Conservation (phyloP, 64 coral and sea anemone genomes). For the Stichodactyla mertensii region DNA sequence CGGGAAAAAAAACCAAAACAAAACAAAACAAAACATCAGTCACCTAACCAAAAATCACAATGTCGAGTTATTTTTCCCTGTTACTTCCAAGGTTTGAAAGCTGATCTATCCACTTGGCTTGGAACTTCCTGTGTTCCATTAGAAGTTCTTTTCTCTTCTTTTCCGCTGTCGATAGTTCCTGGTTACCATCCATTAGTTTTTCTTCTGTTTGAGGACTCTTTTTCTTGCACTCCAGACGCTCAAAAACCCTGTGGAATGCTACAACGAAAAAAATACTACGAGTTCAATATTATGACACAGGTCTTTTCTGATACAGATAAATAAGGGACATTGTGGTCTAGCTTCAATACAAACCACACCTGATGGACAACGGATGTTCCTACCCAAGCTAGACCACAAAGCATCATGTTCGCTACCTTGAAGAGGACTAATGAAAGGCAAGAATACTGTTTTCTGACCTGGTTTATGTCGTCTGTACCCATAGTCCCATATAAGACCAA, state of each 20-base stretch:
- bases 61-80: not conserved
- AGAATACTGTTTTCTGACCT: slow-evolving; percentile 17
- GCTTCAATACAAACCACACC: too few species aligned
- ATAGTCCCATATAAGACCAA: slow-evolving; percentile 81
- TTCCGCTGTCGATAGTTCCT: not conserved
- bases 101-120: slow-evolving; percentile 48
- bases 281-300: too few species aligned
- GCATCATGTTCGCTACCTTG: too few species aligned
- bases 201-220: not conserved
- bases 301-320: too few species aligned
- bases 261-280: too few species aligned
- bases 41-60: not conserved
- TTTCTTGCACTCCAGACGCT: not conserved
- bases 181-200: not conserved
- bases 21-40: too few species aligned
- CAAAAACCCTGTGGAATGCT: not conserved
- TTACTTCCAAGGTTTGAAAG: not conserved
- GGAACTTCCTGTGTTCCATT: slow-evolving; percentile 31
- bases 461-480: slow-evolving; percentile 55
- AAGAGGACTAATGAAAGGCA: not conserved
- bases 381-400: too few species aligned
- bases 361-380: too few species aligned
- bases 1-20: too few species aligned
- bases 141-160: slow-evolving; percentile 40
- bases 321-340: too few species aligned